Base-by-base conservation (phyloP, 2,888 invertebrate species). In the Muschampia plurimacula region DNA sequence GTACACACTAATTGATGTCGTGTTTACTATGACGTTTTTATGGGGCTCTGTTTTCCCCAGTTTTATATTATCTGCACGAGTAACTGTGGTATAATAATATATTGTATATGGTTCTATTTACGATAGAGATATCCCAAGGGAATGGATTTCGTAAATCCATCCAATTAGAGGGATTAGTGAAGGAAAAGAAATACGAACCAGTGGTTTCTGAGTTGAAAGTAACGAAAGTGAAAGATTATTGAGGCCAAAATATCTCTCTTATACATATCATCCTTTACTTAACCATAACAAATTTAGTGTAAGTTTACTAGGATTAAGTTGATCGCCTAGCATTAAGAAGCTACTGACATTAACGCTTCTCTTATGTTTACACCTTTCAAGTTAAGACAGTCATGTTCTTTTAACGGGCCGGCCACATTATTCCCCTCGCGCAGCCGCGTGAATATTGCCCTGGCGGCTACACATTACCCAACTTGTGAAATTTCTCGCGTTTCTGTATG, bases 41-140 rank as follows among this genome's bases (percentile, higher is more conserved):
- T 63, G 15, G 41, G n/a, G 63, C 22, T 12, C 63, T n/a, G 62
- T 63, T 63, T 63, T 44, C 44, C 63, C 22, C 22, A 39, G 12
- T 62, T 12, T 39, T 41, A 39, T 62, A 39, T 39, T 62, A 62
- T 62, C 62, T 62, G 10, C n/a, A 41, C 12, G 62, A 39, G 7
- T 13, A 12, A 15, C 12, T 60, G 10, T 63, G 10, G n/a, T 62
- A 39, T 39, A 62, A 44, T 44, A 41, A 44, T 22, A 64, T 44
- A 46, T 62, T 62, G 60, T 64, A 46, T 64, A 64, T 28, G 28
- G 12, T 46, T 22, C 28, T 28, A 64, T 64, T 57, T 57, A 57
- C 57, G 57, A 57, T 57, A 28, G 12, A 28, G 28, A 57, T 57
- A 28, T 57, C 57, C 57, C 12, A 28, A 57, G 57, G 57, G 57